These are phyloP conservation scores for Hyposoter didymator DNA, from an alignment of 2,888 invertebrate genomes.

Conservation along the genomic window DNA sequence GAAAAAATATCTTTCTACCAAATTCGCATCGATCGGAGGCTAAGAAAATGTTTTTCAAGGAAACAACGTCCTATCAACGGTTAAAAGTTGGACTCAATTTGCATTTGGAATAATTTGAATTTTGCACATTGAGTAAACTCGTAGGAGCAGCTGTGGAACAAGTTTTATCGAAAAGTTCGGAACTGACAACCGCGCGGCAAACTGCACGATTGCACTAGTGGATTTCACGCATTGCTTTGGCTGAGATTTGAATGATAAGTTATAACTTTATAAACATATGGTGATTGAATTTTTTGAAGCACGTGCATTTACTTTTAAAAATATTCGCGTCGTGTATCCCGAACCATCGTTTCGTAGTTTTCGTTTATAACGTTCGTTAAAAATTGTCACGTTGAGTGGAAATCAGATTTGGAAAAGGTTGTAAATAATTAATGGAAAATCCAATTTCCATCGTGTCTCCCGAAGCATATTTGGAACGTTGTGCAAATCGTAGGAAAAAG, in stretches of 20 bases:
- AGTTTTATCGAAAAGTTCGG: background rate
- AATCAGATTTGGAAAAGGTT: background rate
- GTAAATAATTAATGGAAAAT: background rate
- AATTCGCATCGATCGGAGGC: background rate
- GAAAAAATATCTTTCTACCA: background rate
- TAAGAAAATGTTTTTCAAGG: background rate
- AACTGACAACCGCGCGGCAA: background rate
- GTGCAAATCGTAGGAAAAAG: background rate
- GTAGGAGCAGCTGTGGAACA: background rate
- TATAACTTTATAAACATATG: background rate
- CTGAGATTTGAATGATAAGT: background rate
- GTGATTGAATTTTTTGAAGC: background rate
- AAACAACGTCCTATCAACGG: background rate
- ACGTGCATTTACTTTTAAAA: background rate
- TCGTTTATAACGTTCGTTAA: background rate
- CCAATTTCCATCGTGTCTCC: background rate
- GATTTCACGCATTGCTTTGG: background rate
- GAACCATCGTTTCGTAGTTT: background rate
- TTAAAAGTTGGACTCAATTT: background rate
- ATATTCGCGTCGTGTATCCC: background rate
- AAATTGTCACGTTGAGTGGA: background rate
- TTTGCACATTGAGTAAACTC: background rate
- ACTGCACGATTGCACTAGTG: background rate
- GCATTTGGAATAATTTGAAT: background rate
- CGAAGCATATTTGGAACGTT: background rate